Evolutionary conservation across 1,140 invertebrate species (phyloP), one percentile per base, ranked within the genome.

Genomic region (Varroa destructor): DNA sequence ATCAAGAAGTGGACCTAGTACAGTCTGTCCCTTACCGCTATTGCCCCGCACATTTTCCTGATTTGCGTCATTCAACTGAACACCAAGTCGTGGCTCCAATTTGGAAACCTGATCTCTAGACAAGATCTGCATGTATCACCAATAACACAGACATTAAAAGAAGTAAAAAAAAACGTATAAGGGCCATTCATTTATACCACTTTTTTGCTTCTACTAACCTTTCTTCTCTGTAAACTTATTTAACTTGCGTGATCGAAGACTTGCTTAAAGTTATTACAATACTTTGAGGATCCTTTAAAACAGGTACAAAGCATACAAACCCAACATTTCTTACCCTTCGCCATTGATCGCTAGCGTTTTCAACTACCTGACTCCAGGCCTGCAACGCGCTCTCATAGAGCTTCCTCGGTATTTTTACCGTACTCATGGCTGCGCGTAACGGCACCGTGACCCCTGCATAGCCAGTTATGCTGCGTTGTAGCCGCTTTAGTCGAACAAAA

Each of bases 321-420:
- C 46, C 46, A 51, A 51, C 46, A 51, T 5, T 51, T 4, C 61
- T 67, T 37, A 67, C 61, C 61, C 61, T 67, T n/a, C 37, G 61
- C 61, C 61, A 67, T 46, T 67, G 61, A 46, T 67, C 46, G 37
- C 40, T 67, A 14, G 61, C 46, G 61, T 46, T 40, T 8, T 67
- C 61, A 10, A 67, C 12, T 8, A 67, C n/a, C 12, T 14, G 40
- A 37, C 61, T 67, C 61, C 61, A 67, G 12, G 61, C 61, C 61
- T 67, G 61, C 10, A 67, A 37, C 40, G 61, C 61, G 40, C 61
- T 67, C 36, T 67, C 61, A 37, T 67, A 67, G 46, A 67, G 61
- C 46, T 67, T 67, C 61, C 61, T 67, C 61, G 61, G 61, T 43
- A 67, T 67, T 8, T 67, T 67, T 37, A 67, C 61, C 2, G 61